Percentiles rank a stretch among this genome's conserved stretches.
These are phyloP conservation scores for Orthosia gracilis DNA, from an alignment of 2,888 invertebrate genomes.

Conservation along the genomic window DNA sequence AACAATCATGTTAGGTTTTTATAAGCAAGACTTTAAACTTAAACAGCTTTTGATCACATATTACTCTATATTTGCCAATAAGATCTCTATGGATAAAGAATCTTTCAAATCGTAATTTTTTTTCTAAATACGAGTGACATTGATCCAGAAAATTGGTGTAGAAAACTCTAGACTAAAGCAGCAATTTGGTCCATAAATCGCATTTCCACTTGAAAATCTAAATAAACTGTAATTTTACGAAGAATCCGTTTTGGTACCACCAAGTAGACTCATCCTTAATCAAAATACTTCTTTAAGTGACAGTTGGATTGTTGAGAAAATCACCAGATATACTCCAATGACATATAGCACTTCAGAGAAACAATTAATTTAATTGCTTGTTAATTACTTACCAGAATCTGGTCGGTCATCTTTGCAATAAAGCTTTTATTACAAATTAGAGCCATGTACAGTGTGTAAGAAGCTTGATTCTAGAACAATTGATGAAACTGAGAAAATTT, in stretches of 20 bases:
- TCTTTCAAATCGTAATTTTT: not conserved
- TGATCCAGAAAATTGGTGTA: not conserved
- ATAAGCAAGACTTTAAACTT: not conserved
- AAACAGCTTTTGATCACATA: not conserved
- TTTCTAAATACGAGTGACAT: not conserved
- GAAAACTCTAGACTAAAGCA: constrained; percentile 27
- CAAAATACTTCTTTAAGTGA: constrained; percentile 44
- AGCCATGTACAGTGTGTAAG: not conserved
- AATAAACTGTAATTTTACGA: constrained; percentile 28
- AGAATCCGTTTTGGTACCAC: constrained; percentile 34
- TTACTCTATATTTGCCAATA: no score
- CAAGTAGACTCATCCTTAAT: constrained; percentile 58
- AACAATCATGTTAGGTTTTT: not conserved
- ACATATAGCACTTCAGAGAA: constrained; percentile 52
- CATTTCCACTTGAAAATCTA: constrained; percentile 9
- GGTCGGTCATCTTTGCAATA: constrained; percentile 1
- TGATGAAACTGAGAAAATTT: not conserved
- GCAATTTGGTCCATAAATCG: constrained; percentile 9
- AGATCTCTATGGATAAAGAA: not conserved
- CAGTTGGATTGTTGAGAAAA: constrained; percentile 38
- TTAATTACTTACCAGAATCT: constrained; percentile 29
- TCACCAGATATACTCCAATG: constrained; percentile 26
- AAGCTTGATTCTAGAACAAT: constrained; percentile 1
- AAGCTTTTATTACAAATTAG: constrained; percentile 7
- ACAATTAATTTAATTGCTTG: constrained; percentile 50